Base-by-base conservation (phyloP, 2,113 vertebrate genomes). In the Hydropotes inermis region DNA sequence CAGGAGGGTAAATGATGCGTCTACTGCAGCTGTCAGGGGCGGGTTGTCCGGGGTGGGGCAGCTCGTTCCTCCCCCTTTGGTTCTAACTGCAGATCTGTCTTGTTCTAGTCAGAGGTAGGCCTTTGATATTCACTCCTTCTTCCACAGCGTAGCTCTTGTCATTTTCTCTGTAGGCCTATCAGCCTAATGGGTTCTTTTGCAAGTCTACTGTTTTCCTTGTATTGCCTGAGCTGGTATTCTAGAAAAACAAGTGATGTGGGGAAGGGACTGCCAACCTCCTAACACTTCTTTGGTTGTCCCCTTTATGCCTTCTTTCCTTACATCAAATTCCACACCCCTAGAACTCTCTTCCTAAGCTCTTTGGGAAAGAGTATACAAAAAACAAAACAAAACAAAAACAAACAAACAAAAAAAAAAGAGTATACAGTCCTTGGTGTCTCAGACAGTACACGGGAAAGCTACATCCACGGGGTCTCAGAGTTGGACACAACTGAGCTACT, bases 11-110 rank as follows among this genome's bases (percentile, higher is more conserved):
- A 89, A 67, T 21, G 6, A 0, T 23, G 28, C 45, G 14, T 3
- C 25, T 27, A 4, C 50, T 47, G 7, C 8, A 45, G 36, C 33
- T 33, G 25, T 91, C 55, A n/a, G 2, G 36, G 5, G 30, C 27
- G 16, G 21, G 27, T 12, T 33, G 33, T 33, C 0, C 11, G 19
- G 6, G 43, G n/a, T 6, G 0, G 43, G 33, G 11, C n/a, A 78
- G 23, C 7, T 67, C 4, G 1, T 86, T 95, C 23, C 15, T 39
- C 39, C 33, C 27, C 15, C 5, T 3, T 12, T 30, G 47, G 47
- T 82, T 89, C 5, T 10, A 57, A 1, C 39, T 28, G 33, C 25
- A 58, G n/a, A 50, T 90, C 39, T 70, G 13, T 61, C 17, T 10
- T 36, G 0, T 0, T 45, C 14, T 64, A 55, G 36, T 83, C 33